Percentiles rank a stretch among this genome's conserved stretches.
phyloP scores from a whole-genome alignment of 2,888 invertebrate species.

The Drosophila sordidula region DNA sequence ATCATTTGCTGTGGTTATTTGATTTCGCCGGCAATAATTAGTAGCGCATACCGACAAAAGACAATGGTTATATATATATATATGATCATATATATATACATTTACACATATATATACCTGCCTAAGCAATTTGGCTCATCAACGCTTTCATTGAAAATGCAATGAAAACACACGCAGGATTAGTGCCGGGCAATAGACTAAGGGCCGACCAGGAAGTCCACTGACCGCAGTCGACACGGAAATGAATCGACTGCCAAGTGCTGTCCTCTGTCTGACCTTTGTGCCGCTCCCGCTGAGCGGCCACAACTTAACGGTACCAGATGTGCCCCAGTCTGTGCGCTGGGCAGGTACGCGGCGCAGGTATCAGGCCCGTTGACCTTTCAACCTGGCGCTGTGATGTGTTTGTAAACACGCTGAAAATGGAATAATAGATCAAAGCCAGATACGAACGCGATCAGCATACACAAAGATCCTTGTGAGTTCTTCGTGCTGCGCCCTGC shows the following conservation, averaged over 20 bases:
- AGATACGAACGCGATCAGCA: conserved; percentile 65
- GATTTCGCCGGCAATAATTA: conserved; percentile 58
- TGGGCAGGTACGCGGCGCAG: conserved; percentile 26
- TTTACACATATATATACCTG: conserved; percentile 14
- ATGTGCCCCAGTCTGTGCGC: conserved; percentile 29
- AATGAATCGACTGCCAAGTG: conserved; percentile 75
- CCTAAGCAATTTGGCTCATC: conserved; percentile 59
- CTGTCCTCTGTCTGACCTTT: conserved; percentile 32
- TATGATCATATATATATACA: background rate
- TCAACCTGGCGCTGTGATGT: conserved; percentile 61
- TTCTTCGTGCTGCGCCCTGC: conserved; percentile 33
- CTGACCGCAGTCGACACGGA: conserved; percentile 73
- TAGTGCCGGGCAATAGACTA: conserved; percentile 50
- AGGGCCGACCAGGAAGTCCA: conserved; percentile 61
- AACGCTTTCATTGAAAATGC: conserved; percentile 52
- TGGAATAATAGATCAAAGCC: conserved; percentile 75
- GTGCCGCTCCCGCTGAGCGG: conserved; percentile 47
- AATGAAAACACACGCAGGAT: conserved; percentile 53
- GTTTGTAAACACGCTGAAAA: conserved; percentile 78
- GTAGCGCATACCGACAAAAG: conserved; percentile 53
- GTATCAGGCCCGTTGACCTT: conserved; percentile 27
- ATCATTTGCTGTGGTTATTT: conserved; percentile 43
- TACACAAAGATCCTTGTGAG: conserved; percentile 33
- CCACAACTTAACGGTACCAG: conserved; percentile 72
- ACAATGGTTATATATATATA: conserved; percentile 9